Percentiles rank a stretch among this genome's conserved stretches.
Evolutionary conservation across 2,113 vertebrate species (phyloP).

Genomic region (Sphyrna mokarran): DNA sequence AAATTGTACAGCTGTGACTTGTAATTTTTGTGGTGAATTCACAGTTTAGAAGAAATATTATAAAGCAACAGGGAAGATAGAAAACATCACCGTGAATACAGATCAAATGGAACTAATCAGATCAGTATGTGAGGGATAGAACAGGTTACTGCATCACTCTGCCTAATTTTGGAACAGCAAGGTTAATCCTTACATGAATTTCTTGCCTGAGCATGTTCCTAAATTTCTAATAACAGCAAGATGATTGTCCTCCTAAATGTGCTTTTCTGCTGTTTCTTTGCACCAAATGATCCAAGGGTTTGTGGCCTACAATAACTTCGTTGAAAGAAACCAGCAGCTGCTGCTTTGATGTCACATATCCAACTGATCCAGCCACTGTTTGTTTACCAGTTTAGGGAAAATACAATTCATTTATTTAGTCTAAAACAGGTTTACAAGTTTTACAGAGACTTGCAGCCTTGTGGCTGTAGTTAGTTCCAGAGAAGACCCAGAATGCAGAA

Average conservation of each 20-base stretch:
- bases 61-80: not conserved
- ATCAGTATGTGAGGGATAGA: not conserved
- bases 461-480: too few species aligned
- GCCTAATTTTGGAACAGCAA: not conserved
- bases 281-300: not conserved
- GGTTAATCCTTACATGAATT: not conserved
- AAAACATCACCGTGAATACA: not conserved
- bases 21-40: not conserved
- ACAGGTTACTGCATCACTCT: not conserved
- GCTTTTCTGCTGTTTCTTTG: not conserved
- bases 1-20: not conserved
- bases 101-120: constrained; percentile 7
- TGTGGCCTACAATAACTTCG: not conserved
- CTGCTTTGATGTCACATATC: not conserved
- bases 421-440: too few species aligned
- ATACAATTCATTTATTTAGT: too few species aligned
- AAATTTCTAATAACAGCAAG: not conserved
- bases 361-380: not conserved
- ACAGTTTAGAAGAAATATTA: not conserved
- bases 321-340: not conserved
- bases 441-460: too few species aligned
- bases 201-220: not conserved
- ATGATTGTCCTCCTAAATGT: not conserved
- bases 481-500: not conserved
- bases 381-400: too few species aligned